Evolutionary conservation across 2,797 vertebrate genomes (phyloP).

Genomic region (Phyllotis vaccarum): DNA sequence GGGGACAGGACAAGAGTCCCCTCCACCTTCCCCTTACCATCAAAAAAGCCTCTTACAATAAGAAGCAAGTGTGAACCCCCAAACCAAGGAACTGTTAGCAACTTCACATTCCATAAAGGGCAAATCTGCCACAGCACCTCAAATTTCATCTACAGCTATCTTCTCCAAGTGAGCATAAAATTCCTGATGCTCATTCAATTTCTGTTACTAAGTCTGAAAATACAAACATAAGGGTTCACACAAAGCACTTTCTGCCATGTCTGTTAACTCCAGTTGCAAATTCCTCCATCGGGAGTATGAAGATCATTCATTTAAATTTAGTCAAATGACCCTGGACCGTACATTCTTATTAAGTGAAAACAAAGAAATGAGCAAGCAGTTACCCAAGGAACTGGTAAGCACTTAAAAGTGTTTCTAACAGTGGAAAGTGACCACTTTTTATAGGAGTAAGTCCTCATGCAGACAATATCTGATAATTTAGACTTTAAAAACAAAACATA

Average conservation of each 20-base stretch:
- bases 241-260: neutral
- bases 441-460: constrained; percentile 13
- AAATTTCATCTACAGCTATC: neutral
- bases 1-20: neutral
- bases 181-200: neutral
- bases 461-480: constrained; percentile 16
- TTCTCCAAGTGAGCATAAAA: neutral
- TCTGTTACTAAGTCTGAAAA: constrained; percentile 1
- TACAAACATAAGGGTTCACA: neutral
- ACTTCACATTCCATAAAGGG: neutral
- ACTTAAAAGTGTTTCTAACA: neutral
- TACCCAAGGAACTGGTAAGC: constrained; percentile 7
- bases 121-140: neutral
- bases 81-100: neutral
- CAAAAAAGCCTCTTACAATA: neutral
- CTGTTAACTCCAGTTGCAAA: constrained; percentile 4
- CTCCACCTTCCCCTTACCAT: neutral
- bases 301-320: constrained; percentile 29
- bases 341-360: constrained; percentile 33
- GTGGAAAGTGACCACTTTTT: constrained; percentile 3
- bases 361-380: neutral
- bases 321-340: neutral
- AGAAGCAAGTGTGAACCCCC: neutral
- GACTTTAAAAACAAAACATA: constrained; percentile 34
- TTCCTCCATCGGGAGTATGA: neutral